Evolutionary conservation across 2,113 vertebrate species (phyloP).

Genomic region (Calyptomena viridis): DNA sequence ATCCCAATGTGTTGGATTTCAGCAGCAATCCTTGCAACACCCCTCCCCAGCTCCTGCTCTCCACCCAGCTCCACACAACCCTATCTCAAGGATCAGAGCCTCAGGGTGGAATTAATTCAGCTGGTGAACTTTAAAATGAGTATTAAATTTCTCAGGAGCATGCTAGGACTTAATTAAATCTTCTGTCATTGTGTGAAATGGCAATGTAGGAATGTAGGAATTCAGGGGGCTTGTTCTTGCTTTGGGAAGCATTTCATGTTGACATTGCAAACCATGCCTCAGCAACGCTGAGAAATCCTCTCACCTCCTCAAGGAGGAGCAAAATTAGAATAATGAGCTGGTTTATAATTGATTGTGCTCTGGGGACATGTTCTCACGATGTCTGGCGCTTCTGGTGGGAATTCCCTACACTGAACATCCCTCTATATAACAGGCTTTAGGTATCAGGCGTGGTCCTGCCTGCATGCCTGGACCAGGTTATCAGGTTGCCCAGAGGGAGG

Average conservation of each 20-base stretch:
- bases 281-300: not conserved
- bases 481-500: not conserved
- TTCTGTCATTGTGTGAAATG: not conserved
- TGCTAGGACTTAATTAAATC: constrained; percentile 7
- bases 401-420: not conserved
- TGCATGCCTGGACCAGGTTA: not conserved
- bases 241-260: not conserved
- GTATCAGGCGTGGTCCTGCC: not conserved
- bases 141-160: constrained; percentile 2
- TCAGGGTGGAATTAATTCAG: not conserved
- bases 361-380: not conserved
- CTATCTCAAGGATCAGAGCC: not conserved
- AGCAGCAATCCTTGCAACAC: not conserved
- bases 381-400: not conserved
- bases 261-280: not conserved
- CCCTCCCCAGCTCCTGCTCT: not conserved
- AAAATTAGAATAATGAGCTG: not conserved
- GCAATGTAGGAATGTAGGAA: not conserved
- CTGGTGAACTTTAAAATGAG: not conserved
- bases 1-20: not conserved
- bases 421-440: not conserved
- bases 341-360: not conserved
- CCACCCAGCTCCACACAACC: not conserved
- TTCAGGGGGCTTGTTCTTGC: not conserved
- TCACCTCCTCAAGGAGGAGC: not conserved